A percentile compares a stretch with the other conserved stretches of the same genome.
These are phyloP conservation scores for Lamellibrachia luymesi DNA, from an alignment of 1,140 invertebrate species.

Conservation along the genomic window DNA sequence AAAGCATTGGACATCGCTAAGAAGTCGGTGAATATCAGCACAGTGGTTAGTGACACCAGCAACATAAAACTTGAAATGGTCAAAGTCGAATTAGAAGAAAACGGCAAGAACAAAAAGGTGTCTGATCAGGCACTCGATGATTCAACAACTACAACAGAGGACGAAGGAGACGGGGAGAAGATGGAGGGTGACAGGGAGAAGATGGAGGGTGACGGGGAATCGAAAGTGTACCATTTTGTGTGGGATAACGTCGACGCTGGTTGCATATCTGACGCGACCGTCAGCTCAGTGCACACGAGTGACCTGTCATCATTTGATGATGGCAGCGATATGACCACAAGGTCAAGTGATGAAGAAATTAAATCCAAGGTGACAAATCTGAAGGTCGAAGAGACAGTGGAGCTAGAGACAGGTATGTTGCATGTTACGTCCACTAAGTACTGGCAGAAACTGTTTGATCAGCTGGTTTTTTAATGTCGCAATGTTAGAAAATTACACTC, in stretches of 20 bases:
- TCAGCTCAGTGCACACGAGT: constrained; percentile 60
- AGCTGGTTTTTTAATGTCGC: not conserved
- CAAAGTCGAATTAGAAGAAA: not conserved
- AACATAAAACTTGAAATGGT: not conserved
- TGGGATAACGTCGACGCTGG: constrained; percentile 44
- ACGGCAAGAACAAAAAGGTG: not conserved
- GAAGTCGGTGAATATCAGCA: not conserved
- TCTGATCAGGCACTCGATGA: not conserved
- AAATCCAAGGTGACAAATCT: constrained; percentile 30
- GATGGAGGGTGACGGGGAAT: constrained; percentile 4
- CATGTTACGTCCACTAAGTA: not conserved
- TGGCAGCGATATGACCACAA: constrained; percentile 22
- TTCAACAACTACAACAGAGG: not conserved
- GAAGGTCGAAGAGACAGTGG: constrained; percentile 11
- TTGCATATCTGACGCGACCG: constrained; percentile 47
- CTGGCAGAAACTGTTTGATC: not conserved
- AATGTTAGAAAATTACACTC: not conserved
- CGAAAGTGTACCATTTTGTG: constrained; percentile 46
- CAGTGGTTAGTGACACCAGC: not conserved
- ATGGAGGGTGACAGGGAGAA: not conserved
- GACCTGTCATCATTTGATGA: constrained; percentile 58
- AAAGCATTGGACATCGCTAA: not conserved
- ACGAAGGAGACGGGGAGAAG: not conserved
- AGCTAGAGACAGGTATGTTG: not conserved
- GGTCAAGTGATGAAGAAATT: not conserved